Base-by-base conservation (phyloP, 2,113 vertebrate genomes). In the Otus sunia region DNA sequence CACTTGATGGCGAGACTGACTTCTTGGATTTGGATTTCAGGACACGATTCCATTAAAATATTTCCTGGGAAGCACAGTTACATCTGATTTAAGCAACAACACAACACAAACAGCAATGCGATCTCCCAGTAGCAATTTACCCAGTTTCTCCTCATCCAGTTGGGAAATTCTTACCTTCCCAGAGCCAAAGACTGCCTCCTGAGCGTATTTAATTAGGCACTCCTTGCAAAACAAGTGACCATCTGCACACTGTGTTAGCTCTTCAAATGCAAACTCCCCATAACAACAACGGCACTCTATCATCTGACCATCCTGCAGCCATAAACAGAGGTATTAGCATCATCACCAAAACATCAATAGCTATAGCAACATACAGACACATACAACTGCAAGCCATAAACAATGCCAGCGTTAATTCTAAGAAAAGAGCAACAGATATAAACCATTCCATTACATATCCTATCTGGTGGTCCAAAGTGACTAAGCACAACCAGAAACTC, bases 211-310 rank as follows among this genome's bases (percentile, higher is more conserved):
- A 95, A 99, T 99, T 92, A 99, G 98, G 97, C 99, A 99, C 94
- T 99, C 99, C 97, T 99, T 99, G 97, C 99, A 99, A 98, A 99
- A 99, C 74, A 99, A 98, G 96, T 99, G 99, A 69, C 99, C 99
- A 39, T 99, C 99, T 0, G 99, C 98, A 81, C 99, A 99, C 94
- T 99, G 99, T 1, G 99, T 99, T 97, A 99, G 98, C 94, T 99
- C 99, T 96, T 99, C 99, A 11, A 99, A 99, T 0, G 99, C 99
- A 92, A 99, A 99, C 80, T 99, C 99, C 49, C 99, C 99, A 0
- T 98, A 99, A 97, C 99, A 99, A 74, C 99, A 99, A 89, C 99
- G 98, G 32, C 99, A 99, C 95, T 99, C 99, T 3, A 99, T 99
- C 98, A 99, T 98, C 98, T 99, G 99, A 47, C 99, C 99, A 4